Evolutionary conservation across 2,888 invertebrate genomes (phyloP), one percentile per base, ranked within the genome.

Genomic region (Elegia similella): DNA sequence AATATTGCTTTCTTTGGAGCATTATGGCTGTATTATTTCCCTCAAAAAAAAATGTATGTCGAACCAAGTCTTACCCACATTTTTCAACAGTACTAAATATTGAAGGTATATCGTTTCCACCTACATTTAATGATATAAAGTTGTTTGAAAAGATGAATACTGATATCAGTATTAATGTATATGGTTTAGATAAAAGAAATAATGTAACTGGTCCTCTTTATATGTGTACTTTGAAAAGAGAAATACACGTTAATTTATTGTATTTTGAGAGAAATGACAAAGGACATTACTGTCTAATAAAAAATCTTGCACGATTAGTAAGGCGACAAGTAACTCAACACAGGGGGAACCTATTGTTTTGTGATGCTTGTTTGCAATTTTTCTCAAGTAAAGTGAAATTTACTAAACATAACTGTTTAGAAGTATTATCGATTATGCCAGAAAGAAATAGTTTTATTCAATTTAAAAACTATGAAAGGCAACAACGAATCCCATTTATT

Each of bases 181-280:
- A 62, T 53, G 63, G 63, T 0, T 55, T 65, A 32, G 59, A 65
- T 30, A 56, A 60, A 10, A 52, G 52, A 23, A n/a, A n/a, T n/a
- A 44, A 42, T 44, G 56, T 62, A 3, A 65, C 59, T 53, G 63
- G 66, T 2, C 66, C 66, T n/a, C 32, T 66, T 32, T 66, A 62
- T 57, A 6, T 59, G 7, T 59, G 56, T 2, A 58, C 43, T 15
- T 30, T 1, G 0, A 60, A 54, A 52, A 63, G 60, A 58, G 5
- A 15, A 7, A 62, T 59, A 17, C 64, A 64, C 42, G 12, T 65
- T 1, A 63, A 67, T 56, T 62, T 67, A 42, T 56, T 65, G 34
- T 65, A 60, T 46, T 23, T 63, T 34, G 62, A 65, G 44, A 23
- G 54, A 29, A 15, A 57, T n/a, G 43, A 23, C 42, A 62, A 42